Evolutionary conservation across 2,888 invertebrate species (phyloP), one percentile per base, ranked within the genome.

Genomic region (Ectemnius continuus): DNA sequence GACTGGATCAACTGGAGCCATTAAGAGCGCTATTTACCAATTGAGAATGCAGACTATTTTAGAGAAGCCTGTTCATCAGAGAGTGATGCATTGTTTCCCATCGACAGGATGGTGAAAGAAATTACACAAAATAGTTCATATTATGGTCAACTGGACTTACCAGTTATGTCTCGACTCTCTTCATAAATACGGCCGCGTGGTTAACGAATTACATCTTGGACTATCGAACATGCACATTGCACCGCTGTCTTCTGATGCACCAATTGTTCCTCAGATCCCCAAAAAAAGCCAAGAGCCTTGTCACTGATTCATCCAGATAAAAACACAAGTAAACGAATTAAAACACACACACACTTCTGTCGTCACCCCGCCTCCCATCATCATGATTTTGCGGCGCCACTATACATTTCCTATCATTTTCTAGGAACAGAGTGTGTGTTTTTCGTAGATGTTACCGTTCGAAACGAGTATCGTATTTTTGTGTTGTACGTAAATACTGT

Each of bases 101-200:
- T 36, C 11, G 8, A 36, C 36, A 8, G 8, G 36, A 36, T 36
- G 36, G 36, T 36, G 8, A 6, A 1, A 11, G 47, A 18, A 26
- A 48, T 36, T 36, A 60, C 70, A 63, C 63, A 52, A 60, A 16
- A 2, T n/a, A 6, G 26, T 18, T 6, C 61, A n/a, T 64, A 58
- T 69, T 36, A 8, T 16, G 58, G 61, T 36, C 46, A 58, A 13
- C 67, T 69, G 67, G 70, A 63, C 65, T 79, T 70, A 26, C 36
- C 82, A 82, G 79, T 67, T 75, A 71, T 18, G 73, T 2, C 11
- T 61, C 14, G 28, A 56, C 14, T 46, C 13, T 67, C 69, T 63
- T 81, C 83, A 81, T 81, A 75, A 65, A 76, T 82, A 45, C 67
- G 58, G 52, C 47, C 52, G 67, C n/a, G 48, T 61, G 46, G 52